Percentiles rank a stretch among this genome's conserved stretches.
Conservation (phyloP, 2,888 invertebrate species). For the Drepanosiphum platanoidis region DNA sequence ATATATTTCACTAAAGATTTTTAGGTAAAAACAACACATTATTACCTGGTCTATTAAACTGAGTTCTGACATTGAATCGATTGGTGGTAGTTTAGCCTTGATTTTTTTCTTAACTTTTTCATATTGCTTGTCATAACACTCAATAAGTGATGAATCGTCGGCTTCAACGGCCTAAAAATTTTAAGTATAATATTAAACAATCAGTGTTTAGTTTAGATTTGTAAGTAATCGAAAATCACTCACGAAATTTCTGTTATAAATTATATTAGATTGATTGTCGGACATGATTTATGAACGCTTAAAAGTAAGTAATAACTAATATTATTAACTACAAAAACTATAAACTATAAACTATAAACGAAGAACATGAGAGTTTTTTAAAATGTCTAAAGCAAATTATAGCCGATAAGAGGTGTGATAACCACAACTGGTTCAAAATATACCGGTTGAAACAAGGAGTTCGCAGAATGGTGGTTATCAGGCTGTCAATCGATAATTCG, state of each 20-base stretch:
- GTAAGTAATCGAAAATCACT: background rate
- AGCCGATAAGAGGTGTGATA: background rate
- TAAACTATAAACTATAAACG: too few species aligned
- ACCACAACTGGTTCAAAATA: background rate
- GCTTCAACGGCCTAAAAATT: conserved; percentile 2
- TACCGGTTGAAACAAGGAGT: background rate
- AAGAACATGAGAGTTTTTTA: too few species aligned
- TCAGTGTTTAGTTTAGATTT: background rate
- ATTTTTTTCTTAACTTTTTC: conserved; percentile 55
- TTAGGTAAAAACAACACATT: background rate
- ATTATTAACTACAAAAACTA: too few species aligned
- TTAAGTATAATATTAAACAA: background rate
- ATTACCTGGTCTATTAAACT: conserved; percentile 6
- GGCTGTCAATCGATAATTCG: background rate
- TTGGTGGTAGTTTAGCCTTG: conserved; percentile 41
- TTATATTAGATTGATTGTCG: background rate
- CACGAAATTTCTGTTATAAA: conserved; percentile 22
- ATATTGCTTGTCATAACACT: conserved; percentile 46
- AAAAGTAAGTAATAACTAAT: background rate
- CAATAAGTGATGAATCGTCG: conserved; percentile 45
- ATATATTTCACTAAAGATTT: background rate
- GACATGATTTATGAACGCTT: conserved; percentile 4
- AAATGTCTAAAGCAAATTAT: too few species aligned
- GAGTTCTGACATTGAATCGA: conserved; percentile 46
- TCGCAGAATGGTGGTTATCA: background rate